Base-by-base conservation (phyloP, 2,888 invertebrate genomes). In the Beris chalybata region DNA sequence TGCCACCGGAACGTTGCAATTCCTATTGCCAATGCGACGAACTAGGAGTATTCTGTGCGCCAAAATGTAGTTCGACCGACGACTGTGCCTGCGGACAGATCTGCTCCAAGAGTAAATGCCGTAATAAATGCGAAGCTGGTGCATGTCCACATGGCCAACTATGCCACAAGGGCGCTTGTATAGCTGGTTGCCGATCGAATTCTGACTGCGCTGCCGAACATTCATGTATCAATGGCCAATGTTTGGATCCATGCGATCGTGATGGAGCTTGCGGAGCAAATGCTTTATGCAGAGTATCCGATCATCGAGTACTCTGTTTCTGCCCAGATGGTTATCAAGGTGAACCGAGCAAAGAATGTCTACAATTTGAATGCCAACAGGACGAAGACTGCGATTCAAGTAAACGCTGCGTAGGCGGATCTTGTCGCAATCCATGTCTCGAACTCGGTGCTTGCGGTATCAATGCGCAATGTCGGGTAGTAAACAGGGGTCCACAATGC, bases 301-400 rank as follows among this genome's bases (percentile, higher is more conserved):
- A 90, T 71, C 95, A 94, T 78, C 85, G 91, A 50, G 89, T 92
- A 53, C 85, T 95, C 4, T 95, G 95, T 76, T 85, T 92, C 67
- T 95, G 95, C 76, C 92, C 93, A 0, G 91, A 92, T 74, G 93
- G 94, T 13, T 92, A 85, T 75, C 89, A 89, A 71, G 93, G 93
- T 0, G 91, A 93, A 76, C 92, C 93, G 0, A 86, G 85, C 67
- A 87, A 85, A 70, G 86, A 87, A 74, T 93, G 93, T 74, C 85
- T 86, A 69, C 85, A 89, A 70, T 88, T 90, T 71, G 92, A 93
- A 81, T 95, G 95, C 73, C 83, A 86, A 64, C 82, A 83, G 57
- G 88, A 92, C 76, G 83, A 85, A 7, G 93, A 94, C 74, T 95
- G 95, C 75, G 89, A 89, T 63, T 74, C 84, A 2, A 90, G 88